Evolutionary conservation across 1,140 invertebrate genomes (phyloP).

Genomic region (Eumaeus atala): DNA sequence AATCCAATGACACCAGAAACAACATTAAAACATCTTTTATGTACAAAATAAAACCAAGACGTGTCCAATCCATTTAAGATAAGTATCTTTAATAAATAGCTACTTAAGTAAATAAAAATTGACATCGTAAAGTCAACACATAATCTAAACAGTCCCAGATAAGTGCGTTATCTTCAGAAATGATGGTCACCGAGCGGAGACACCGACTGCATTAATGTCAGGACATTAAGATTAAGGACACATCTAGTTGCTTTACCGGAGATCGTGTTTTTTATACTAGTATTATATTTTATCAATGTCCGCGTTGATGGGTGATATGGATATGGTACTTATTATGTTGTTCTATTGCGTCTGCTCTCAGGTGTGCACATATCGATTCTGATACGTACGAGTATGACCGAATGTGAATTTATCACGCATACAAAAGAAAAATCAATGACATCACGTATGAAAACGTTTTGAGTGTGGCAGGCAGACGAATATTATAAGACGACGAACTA

Average conservation of each 20-base stretch:
- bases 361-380: too few species aligned
- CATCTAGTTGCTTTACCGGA: slow-evolving; percentile 54
- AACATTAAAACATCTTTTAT: not conserved
- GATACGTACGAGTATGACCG: too few species aligned
- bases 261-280: slow-evolving; percentile 58
- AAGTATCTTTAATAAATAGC: slow-evolving; percentile 11
- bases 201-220: slow-evolving; percentile 49
- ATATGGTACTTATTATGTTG: slow-evolving; percentile 22
- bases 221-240: slow-evolving; percentile 64
- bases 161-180: slow-evolving; percentile 11
- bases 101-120: slow-evolving; percentile 10
- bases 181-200: slow-evolving; percentile 36
- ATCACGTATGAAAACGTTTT: too few species aligned
- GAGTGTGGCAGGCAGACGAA: too few species aligned
- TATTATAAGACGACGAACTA: too few species aligned
- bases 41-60: not conserved
- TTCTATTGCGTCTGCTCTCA: too few species aligned
- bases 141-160: slow-evolving; percentile 3
- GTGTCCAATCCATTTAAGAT: not conserved
- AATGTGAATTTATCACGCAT: too few species aligned
- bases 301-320: slow-evolving; percentile 25
- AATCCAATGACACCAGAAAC: not conserved
- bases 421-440: too few species aligned
- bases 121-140: not conserved
- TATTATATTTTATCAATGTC: slow-evolving; percentile 62